These are phyloP conservation scores for Colletes gigas DNA, from an alignment of 1,140 invertebrate genomes.

Conservation along the genomic window DNA sequence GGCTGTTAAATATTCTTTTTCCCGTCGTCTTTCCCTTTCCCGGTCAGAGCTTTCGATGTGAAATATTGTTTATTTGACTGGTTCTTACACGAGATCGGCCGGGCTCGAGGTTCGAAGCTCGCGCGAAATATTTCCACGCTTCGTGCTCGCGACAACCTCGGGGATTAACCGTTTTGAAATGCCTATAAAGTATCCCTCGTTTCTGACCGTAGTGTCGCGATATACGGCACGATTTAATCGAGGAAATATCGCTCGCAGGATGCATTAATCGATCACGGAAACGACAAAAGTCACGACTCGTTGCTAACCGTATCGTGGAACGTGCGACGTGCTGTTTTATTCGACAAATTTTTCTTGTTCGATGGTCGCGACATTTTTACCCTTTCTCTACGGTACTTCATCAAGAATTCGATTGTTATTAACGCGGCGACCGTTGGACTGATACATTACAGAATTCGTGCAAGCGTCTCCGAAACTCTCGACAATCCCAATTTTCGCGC, in stretches of 20 bases:
- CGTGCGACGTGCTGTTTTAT: neutral
- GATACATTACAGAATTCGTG: neutral
- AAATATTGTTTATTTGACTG: neutral
- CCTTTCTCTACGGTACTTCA: no score
- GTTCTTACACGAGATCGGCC: neutral
- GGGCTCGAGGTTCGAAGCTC: neutral
- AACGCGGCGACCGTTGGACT: neutral
- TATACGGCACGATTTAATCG: neutral
- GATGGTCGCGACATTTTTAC: neutral
- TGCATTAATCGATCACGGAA: slow-evolving; percentile 10
- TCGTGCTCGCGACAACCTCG: slow-evolving; percentile 9
- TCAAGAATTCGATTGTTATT: neutral
- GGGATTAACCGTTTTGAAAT: slow-evolving; percentile 21
- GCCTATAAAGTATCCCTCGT: slow-evolving; percentile 11
- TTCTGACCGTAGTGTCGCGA: neutral
- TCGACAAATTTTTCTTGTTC: neutral
- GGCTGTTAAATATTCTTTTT: neutral
- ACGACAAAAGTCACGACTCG: slow-evolving; percentile 7
- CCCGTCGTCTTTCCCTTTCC: neutral
- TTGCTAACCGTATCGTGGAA: no score
- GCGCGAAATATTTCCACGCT: neutral
- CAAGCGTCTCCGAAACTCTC: neutral
- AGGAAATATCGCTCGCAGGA: neutral
- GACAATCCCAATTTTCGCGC: neutral
- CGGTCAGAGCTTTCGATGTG: neutral